Base-by-base conservation (phyloP, 30 jellyfish, hydroid and myxozoan species). In the Aurelia aurita complex sp. Pacific region DNA sequence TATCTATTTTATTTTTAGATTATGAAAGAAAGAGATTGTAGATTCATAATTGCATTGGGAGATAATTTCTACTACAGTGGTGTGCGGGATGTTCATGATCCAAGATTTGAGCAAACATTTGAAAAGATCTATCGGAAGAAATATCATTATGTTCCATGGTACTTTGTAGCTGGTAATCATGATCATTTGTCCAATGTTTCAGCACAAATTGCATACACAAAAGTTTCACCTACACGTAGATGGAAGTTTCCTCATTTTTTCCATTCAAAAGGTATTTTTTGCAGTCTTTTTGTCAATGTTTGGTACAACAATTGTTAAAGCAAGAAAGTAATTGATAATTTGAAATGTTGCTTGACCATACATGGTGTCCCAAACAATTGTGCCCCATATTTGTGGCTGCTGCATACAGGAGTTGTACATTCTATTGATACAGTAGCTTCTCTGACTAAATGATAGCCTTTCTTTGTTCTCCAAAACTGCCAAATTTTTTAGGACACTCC, bases 161-260 rank as follows among this genome's bases (percentile, higher is more conserved):
- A 94, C 42, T 54, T 94, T 71, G 92, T 94, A 46, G 98, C 97
- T 43, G 98, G 98, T 16, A 94, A 94, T 77, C 98, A 94, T 75
- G 98, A 94, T 67, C 98, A 94, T 74, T 78, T 77, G 1, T 77
- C 89, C 14, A 94, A 94, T 81, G 94, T 94, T 12, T 88, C 98
- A 42, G 98, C 98, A 15, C 98, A 94, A 71, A 94, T 94, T 34
- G 97, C 96, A 34, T 94, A 94, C 69, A 69, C 94, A 12, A 88
- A 94, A 65, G 81, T 73, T 18, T 94, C 98, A 19, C 57, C 57
- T 1, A 46, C 57, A 9, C 18, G 79, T 17, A 78, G 96, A 74
- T 94, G 98, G 98, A 64, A 82, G 34, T 92, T 81, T 59, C 98
- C 98, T 3, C 91, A 87, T 38, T 92, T 43, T 75, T 92, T 77